Base-by-base conservation (phyloP, 1,140 invertebrate species). In the Eueides isabella region DNA sequence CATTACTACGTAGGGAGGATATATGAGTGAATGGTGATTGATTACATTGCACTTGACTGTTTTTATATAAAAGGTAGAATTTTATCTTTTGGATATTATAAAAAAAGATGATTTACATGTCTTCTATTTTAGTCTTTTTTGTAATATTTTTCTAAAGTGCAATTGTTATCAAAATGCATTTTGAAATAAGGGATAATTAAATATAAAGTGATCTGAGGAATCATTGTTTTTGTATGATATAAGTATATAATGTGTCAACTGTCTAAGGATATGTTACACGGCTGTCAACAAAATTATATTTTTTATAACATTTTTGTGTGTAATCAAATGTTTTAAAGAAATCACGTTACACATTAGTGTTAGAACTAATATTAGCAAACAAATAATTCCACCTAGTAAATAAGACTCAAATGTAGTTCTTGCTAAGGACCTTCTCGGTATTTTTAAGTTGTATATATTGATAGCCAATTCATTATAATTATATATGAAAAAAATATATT, bases 361-460 rank as follows among this genome's bases (percentile, higher is more conserved):
- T 71, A 77, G 79, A 80, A 77, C 75, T 65, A 74, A 72, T 62
- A 71, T 67, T 77, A 81, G 78, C 61, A 78, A 84, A 80, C 67
- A 79, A 85, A 86, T 85, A 72, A 90, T 92, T 92, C 90, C 90
- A 92, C 85, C 77, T 92, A 92, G 89, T 28, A 82, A 66, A 72
- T 92, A 92, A 92, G 90, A 86, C 85, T 86, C 84, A 85, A 86
- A 83, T 87, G 82, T 90, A 91, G 84, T 81, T 85, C 76, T 78
- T 78, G 67, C 41, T 88, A 87, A 90, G 85, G 81, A 86, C 78
- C 75, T 84, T 85, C 79, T 86, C 63, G 75, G 76, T 81, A 74
- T 81, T 81, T 88, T 63, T 90, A 90, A 90, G 83, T 90, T 90
- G 89, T 90, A 92, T 86, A 90, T 88, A 90, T 79, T 69, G 61